Evolutionary conservation across 2,797 vertebrate genomes (phyloP), one percentile per base, ranked within the genome.

Genomic region (Sebastiscus tertius): DNA sequence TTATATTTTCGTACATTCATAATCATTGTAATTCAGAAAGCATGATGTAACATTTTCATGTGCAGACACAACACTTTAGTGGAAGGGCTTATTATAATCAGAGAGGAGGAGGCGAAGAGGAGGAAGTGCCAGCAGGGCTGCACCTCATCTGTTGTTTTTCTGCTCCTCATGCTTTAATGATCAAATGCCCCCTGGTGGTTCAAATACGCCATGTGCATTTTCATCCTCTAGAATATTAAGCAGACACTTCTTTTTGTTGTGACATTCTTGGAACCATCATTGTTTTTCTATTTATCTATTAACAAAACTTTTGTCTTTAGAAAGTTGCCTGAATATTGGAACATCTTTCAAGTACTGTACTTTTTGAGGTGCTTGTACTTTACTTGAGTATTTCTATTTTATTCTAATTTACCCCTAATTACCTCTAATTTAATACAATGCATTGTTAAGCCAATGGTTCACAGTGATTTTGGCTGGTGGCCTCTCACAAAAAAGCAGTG

Each of bases 151-250:
- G 83, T 70, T 85, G 78, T 82, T 86, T 67, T 79, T 12, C 71
- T 74, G 1, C 29, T 80, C 63, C 73, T 85, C 42, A 55, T 88
- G 90, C 85, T 80, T 83, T 85, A 77, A 87, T 91, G 85, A 86
- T 87, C 83, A 92, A 77, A 93, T 81, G 89, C 91, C 93, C 88
- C 75, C 92, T 92, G 81, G 89, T 93, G 93, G 93, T 65, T 78
- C 36, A 69, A 61, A 72, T 8, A 8, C 76, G 62, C 71, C 55
- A 58, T 70, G 71, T 58, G 42, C 64, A 71, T 56, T 72, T 74
- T 75, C 16, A 18, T 59, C 42, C 55, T 56, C 66, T 31, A 46
- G 14, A 20, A 49, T 20, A 49, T 60, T 26, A 18, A 80, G 69
- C 49, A 29, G 18, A 26, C 26, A 2, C 8, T 42, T 1, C 34